Evolutionary conservation across 2,797 vertebrate species (phyloP).

Genomic region (Phataginus tetradactyla): DNA sequence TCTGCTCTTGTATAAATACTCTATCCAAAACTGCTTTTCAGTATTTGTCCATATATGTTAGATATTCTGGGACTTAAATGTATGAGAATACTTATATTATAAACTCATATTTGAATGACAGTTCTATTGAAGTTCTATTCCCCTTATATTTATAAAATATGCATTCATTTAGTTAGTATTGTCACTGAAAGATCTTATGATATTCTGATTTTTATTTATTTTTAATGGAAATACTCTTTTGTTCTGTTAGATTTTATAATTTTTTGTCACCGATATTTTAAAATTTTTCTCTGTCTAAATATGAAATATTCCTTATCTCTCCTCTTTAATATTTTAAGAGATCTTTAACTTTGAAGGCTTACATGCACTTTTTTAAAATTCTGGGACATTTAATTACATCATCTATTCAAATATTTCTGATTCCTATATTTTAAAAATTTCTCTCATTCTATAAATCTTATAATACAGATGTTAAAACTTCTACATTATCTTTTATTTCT

Average conservation of each 20-base stretch:
- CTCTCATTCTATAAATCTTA: not conserved
- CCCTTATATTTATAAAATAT: not conserved
- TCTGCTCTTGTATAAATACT: not conserved
- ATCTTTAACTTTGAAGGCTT: not conserved
- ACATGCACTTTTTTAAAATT: not conserved
- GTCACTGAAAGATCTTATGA: not conserved
- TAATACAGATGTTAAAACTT: not conserved
- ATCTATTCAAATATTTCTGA: not conserved
- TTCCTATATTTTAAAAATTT: not conserved
- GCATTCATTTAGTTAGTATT: not conserved
- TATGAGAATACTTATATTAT: not conserved
- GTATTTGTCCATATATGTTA: not conserved
- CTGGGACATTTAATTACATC: not conserved
- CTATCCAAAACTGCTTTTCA: not conserved
- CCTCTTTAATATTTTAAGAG: not conserved
- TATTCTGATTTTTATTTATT: not conserved
- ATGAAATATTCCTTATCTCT: not conserved
- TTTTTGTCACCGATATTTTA: slow-evolving; percentile 1
- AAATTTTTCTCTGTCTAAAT: not conserved
- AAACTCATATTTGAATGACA: not conserved
- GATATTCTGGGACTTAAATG: not conserved
- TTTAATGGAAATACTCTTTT: not conserved
- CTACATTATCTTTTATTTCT: not conserved
- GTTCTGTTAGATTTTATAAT: not conserved
- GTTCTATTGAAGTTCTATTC: not conserved